Base-by-base conservation (phyloP, 2,797 vertebrate genomes). In the Tangara arthus region DNA sequence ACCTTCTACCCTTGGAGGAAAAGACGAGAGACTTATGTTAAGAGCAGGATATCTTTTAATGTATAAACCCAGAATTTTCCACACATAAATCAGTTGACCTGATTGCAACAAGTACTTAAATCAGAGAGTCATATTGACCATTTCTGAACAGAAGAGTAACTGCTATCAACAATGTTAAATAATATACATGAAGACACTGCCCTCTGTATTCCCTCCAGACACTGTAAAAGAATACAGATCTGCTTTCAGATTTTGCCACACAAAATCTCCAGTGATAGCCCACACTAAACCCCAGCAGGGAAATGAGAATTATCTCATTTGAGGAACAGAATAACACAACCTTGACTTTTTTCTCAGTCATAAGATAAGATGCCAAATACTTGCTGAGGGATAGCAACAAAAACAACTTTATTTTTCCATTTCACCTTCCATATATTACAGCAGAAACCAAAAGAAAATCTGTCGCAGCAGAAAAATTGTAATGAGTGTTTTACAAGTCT, bases 1-100 rank as follows among this genome's bases (percentile, higher is more conserved):
- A 59, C 8, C 5, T 85, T 68, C 39, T 47, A 56, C 15, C 7
- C 14, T 50, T 82, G 27, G n/a, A 56, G 47, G 16, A 56, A 93
- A 89, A 96, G 73, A 90, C 87, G 70, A 94, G 68, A 93, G 64
- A 95, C 94, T 79, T 50, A 82, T 91, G 50, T 44, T 63, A 66
- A 82, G 12, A 82, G 15, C 22, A 76, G 9, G 26, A 4, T 72
- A 57, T 17, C 5, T 69, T 37, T 70, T 39, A 55, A 47, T 7
- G 3, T 37, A 70, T 22, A 78, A 95, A 82, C 27, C 15, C 46
- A 66, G 41, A 63, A 26, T 57, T 71, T 60, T 65, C 41, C 34
- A 53, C 37, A 39, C 6, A 37, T 61, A 75, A 61, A 77, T 61
- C 21, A 87, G 16, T 12, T 82, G 15, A 42, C 9, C 24, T 87